phyloP scores from a whole-genome alignment of 2,888 invertebrate species.

The Cremastobaeus sp. region DNA sequence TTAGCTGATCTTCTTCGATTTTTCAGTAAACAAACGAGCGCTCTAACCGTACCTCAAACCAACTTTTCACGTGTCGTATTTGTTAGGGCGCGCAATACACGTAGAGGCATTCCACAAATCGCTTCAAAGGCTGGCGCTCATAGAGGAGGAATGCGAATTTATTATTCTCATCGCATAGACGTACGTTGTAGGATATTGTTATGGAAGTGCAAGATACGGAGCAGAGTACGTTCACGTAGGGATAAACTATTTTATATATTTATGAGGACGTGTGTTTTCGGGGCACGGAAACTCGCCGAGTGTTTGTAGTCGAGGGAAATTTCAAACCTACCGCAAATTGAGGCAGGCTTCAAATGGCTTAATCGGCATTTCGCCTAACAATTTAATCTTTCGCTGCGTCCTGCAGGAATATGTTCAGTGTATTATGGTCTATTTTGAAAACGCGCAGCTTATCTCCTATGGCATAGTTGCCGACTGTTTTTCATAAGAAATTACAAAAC shows the following conservation, averaged over 20 bases:
- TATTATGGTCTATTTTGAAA: too few relatives aligned
- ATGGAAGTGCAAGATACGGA: conserved; percentile 37
- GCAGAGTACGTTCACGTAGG: conserved; percentile 13
- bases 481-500: too few relatives aligned
- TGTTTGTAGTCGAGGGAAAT: conserved; percentile 25
- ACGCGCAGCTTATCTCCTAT: too few relatives aligned
- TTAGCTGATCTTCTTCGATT: not conserved
- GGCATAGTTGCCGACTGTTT: too few relatives aligned
- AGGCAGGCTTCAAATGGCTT: conserved; percentile 24
- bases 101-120: conserved; percentile 44
- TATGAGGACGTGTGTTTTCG: conserved; percentile 58
- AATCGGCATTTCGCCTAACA: conserved; percentile 10
- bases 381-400: too few relatives aligned
- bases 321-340: conserved; percentile 21
- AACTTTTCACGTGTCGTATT: not conserved
- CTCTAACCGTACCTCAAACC: too few relatives aligned
- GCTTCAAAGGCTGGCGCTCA: conserved; percentile 42
- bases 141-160: conserved; percentile 47
- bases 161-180: conserved; percentile 51
- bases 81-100: not conserved
- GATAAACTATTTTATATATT: conserved; percentile 51
- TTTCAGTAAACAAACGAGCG: not conserved
- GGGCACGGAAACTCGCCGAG: conserved; percentile 43
- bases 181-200: conserved; percentile 35
- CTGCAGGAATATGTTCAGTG: too few relatives aligned